A percentile compares a stretch with the other conserved stretches of the same genome.
These are phyloP conservation scores for Drosophila pseudotakahashii DNA, from an alignment of 2,888 invertebrate species.

Conservation along the genomic window DNA sequence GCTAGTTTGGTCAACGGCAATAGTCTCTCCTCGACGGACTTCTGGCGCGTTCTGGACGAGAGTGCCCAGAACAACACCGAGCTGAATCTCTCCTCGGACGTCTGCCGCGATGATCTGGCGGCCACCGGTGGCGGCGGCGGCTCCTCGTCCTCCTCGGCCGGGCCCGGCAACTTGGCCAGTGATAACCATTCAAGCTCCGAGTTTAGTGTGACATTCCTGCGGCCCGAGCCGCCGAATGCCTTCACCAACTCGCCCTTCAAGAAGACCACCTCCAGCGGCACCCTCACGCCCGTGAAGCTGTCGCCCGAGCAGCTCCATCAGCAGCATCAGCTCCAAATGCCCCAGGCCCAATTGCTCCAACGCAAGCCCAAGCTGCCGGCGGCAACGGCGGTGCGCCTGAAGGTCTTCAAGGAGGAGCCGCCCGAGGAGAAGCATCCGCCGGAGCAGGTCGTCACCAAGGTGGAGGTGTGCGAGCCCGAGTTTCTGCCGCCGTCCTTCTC, in stretches of 20 bases:
- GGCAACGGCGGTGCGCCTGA: conserved; percentile 67
- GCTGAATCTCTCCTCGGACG: conserved; percentile 61
- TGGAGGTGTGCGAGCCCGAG: conserved; percentile 63
- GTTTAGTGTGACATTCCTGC: conserved; percentile 79
- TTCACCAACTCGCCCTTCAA: conserved; percentile 78
- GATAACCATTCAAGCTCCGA: conserved; percentile 66
- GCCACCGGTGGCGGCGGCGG: conserved; percentile 22
- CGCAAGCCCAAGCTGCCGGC: conserved; percentile 63
- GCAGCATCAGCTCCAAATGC: conserved; percentile 31
- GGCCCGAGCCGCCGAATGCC: conserved; percentile 77
- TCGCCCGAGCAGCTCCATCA: conserved; percentile 62
- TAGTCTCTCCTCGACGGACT: conserved; percentile 82
- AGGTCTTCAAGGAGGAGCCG: conserved; percentile 76
- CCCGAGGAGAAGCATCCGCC: conserved; percentile 54
- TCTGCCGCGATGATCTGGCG: conserved; percentile 52
- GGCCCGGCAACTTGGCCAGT: conserved; percentile 9
- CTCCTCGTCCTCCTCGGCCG: background rate
- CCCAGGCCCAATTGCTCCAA: conserved; percentile 49
- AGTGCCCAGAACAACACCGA: conserved; percentile 81
- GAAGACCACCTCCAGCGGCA: conserved; percentile 60
- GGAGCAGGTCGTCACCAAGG: conserved; percentile 54
- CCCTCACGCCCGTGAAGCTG: conserved; percentile 60
- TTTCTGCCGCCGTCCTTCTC: conserved; percentile 65
- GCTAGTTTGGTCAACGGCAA: conserved; percentile 80
- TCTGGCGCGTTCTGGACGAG: conserved; percentile 83